Evolutionary conservation across 2,888 invertebrate genomes (phyloP).

Genomic region (Luperina testacea): DNA sequence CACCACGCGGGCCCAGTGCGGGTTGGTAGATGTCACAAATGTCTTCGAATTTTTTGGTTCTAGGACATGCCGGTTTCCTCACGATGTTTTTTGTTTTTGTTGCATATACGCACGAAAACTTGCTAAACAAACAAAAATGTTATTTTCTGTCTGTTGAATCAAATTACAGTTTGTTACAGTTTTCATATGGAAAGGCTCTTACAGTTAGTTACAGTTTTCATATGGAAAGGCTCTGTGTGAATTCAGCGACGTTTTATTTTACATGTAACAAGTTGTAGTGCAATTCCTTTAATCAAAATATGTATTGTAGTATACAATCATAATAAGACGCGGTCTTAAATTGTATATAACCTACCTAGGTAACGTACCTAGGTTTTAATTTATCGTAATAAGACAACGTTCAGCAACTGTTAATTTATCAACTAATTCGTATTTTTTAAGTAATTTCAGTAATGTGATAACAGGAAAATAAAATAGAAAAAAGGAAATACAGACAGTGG

Average conservation of each 20-base stretch:
- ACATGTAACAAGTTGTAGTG: background rate
- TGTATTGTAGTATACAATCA: background rate
- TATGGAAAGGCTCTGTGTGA: background rate
- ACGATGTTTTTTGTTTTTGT: no score
- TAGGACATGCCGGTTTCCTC: no score
- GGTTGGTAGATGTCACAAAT: no score
- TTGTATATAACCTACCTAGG: background rate
- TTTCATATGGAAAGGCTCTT: background rate
- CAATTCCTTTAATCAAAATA: background rate
- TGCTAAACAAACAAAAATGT: constrained; percentile 14
- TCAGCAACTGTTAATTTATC: background rate
- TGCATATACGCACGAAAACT: constrained; percentile 1
- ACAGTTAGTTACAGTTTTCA: constrained; percentile 16
- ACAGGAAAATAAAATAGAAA: constrained; percentile 10
- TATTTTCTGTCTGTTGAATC: constrained; percentile 28
- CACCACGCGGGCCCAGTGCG: no score
- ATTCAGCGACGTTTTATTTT: constrained; percentile 3
- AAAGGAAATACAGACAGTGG: constrained; percentile 22
- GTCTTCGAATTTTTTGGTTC: no score
- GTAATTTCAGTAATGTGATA: background rate
- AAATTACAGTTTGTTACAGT: constrained; percentile 26
- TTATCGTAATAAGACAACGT: background rate
- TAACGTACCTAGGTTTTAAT: background rate
- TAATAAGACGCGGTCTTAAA: background rate
- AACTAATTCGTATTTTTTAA: background rate